Conservation (phyloP, 2,113 vertebrate species). For the Lonchura striata region DNA sequence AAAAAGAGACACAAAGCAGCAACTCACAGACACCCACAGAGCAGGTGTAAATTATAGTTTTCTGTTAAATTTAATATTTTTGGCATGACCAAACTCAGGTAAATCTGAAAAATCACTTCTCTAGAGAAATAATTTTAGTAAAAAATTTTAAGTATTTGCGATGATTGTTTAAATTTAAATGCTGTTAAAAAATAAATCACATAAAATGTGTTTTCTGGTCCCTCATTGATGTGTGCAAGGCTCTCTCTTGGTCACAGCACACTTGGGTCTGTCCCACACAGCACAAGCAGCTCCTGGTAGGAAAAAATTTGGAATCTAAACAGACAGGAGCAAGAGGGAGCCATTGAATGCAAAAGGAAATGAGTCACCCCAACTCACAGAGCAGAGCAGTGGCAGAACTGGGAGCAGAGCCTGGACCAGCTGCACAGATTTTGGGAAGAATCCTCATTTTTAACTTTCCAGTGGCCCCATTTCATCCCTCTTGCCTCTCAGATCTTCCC, state of each 20-base stretch:
- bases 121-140: not conserved
- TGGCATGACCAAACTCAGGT: not conserved
- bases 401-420: not conserved
- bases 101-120: not conserved
- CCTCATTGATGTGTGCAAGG: not conserved
- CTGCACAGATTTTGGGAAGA: not conserved
- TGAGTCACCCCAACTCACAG: slow-evolving; percentile 9
- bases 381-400: not conserved
- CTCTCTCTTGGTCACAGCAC: not conserved
- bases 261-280: not conserved
- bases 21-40: not conserved
- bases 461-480: not conserved
- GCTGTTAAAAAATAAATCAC: not conserved
- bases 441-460: not conserved
- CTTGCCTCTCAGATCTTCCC: not conserved
- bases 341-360: not conserved
- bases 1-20: not conserved
- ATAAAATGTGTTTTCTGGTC: not conserved
- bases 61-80: not conserved
- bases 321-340: slow-evolving; percentile 41
- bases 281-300: not conserved
- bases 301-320: not conserved
- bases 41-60: not conserved
- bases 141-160: not conserved
- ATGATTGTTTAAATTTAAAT: not conserved